Evolutionary conservation across 2,888 invertebrate species (phyloP).

Genomic region (Leptopilina myrica): DNA sequence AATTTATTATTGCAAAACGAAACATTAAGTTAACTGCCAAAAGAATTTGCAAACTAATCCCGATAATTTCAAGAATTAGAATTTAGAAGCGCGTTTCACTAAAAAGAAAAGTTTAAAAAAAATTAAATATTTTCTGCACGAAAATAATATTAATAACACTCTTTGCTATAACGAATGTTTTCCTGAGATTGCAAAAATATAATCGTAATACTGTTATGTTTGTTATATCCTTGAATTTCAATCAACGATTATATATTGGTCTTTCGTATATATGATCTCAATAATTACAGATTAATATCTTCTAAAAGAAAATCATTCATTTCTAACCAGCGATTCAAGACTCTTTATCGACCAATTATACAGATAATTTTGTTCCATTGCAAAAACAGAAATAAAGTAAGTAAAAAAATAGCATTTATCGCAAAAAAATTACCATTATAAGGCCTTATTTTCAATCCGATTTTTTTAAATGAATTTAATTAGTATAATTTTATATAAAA

Average conservation of each 20-base stretch:
- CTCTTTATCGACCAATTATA: background rate
- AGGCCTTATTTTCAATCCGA: too few species aligned
- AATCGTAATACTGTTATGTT: conserved; percentile 14
- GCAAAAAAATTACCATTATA: background rate
- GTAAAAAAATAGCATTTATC: background rate
- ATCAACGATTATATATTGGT: background rate
- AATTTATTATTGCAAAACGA: background rate
- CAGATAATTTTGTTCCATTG: background rate
- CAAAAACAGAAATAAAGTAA: background rate
- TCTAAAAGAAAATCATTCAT: conserved; percentile 4
- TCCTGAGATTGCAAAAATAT: conserved; percentile 3
- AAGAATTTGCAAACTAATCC: too few species aligned
- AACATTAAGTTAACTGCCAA: too few species aligned
- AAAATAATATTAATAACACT: too few species aligned
- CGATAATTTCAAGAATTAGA: too few species aligned
- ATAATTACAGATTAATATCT: conserved; percentile 8
- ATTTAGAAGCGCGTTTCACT: too few species aligned
- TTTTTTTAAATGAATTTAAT: too few species aligned
- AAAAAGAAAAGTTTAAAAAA: background rate
- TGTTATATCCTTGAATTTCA: conserved; percentile 3
- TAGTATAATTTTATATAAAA: too few species aligned
- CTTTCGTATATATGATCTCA: background rate
- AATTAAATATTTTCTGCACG: background rate
- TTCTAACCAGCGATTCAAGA: background rate
- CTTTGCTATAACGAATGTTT: background rate